These are phyloP conservation scores for Platysternon megacephalum DNA, from an alignment of 2,113 vertebrate genomes.

Conservation along the genomic window DNA sequence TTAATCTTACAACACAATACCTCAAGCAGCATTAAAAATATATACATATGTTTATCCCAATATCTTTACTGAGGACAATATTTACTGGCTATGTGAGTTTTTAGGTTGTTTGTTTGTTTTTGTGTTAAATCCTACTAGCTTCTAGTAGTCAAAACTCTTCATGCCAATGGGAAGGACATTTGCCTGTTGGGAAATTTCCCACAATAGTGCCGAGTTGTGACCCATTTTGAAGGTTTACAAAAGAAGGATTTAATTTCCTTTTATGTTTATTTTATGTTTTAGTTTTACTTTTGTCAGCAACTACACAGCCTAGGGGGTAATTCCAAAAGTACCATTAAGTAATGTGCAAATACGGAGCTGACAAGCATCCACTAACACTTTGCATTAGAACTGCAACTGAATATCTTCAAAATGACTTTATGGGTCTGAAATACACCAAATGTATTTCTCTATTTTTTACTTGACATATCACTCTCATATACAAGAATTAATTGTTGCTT, in stretches of 20 bases:
- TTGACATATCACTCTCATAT: background rate
- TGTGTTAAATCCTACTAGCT: background rate
- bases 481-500: accelerated
- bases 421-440: background rate
- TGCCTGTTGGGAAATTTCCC: background rate
- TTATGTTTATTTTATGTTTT: background rate
- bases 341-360: background rate
- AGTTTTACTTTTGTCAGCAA: constrained; percentile 27
- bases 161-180: background rate
- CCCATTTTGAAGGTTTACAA: background rate
- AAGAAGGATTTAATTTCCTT: constrained; percentile 18
- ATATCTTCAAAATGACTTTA: background rate
- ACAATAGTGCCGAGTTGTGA: background rate
- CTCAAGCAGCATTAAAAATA: background rate
- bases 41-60: background rate
- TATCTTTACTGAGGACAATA: background rate
- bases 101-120: background rate
- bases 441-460: background rate
- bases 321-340: background rate
- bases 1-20: background rate
- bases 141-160: constrained; percentile 12
- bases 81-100: background rate
- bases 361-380: background rate
- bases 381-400: background rate
- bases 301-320: background rate